These are phyloP conservation scores for Gastracanthus pulcherrimus DNA, from an alignment of 2,888 invertebrate genomes.

Conservation along the genomic window DNA sequence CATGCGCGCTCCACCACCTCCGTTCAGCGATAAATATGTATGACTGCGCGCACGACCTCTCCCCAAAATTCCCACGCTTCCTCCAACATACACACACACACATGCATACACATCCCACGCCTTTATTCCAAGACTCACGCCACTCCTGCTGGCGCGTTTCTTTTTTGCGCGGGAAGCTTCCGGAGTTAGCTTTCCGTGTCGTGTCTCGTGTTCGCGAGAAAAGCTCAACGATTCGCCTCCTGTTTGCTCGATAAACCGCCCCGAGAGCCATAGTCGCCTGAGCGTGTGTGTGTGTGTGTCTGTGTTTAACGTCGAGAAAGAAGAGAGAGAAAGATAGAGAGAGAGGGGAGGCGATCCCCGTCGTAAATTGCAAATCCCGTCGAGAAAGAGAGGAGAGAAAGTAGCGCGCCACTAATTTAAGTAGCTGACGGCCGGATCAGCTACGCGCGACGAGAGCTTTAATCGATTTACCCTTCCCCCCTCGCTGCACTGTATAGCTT, in stretches of 20 bases:
- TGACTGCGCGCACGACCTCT: constrained; percentile 12
- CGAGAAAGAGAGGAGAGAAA: neutral
- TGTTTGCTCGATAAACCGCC: constrained; percentile 64
- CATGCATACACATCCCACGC: neutral
- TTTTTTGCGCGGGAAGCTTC: too few species aligned
- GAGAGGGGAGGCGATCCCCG: neutral
- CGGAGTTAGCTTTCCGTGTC: neutral
- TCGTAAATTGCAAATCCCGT: constrained; percentile 50
- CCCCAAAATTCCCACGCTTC: constrained; percentile 18
- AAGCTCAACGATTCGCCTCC: constrained; percentile 46
- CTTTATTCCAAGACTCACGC: neutral
- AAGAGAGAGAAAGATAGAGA: neutral
- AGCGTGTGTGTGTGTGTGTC: neutral
- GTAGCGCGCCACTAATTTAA: constrained; percentile 53
- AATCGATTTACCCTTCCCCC: constrained; percentile 31
- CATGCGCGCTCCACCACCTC: neutral
- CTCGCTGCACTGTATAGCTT: neutral
- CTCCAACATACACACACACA: too few species aligned
- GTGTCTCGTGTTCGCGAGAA: neutral
- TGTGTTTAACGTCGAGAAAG: constrained; percentile 36
- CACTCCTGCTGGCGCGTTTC: too few species aligned
- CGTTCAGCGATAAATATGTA: constrained; percentile 52
- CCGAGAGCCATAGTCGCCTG: neutral
- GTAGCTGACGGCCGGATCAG: constrained; percentile 14
- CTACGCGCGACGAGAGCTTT: neutral